Evolutionary conservation across 2,113 vertebrate genomes (phyloP), one percentile per base, ranked within the genome.

Genomic region (Trinectes maculatus): DNA sequence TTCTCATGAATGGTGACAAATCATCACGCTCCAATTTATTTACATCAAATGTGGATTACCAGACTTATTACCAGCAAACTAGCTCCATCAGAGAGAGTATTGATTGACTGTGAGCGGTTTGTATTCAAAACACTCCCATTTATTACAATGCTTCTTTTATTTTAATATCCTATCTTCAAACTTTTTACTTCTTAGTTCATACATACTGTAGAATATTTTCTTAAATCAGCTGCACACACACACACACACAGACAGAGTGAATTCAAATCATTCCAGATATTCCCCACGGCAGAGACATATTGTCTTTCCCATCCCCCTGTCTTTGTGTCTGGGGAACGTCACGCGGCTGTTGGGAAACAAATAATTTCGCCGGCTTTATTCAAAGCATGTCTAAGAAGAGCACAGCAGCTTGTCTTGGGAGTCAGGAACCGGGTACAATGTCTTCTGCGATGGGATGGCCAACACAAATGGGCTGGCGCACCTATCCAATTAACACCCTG

Each of bases 401-500:
- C 77, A 59, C 71, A 81, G 64, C 83, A 54, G 83, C 83, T 87
- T 83, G 78, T 84, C 80, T 82, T 70, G 77, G 79, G 82, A 87
- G 69, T 87, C 78, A 75, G 74, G 79, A 87, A 82, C 69, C 74
- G 71, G 37, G 62, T 77, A 93, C 91, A 92, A 93, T 90, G 89
- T 94, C 93, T 93, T 92, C 89, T 91, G 92, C 93, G 80, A 67
- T 63, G 92, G 93, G 95, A 96, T 91, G 92, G 93, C 92, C 85
- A 93, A 93, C 92, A 91, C 93, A 92, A 93, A 92, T 91, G 92
- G 93, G 93, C 94, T 89, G 93, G 92, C 80, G 93, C 94, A 95
- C 94, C 95, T 94, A 94, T 93, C 95, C 95, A 97, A 96, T 98
- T 97, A 98, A 95, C 95, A 96, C 95, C 93, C 94, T 87, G 93